Evolutionary conservation across 1,140 invertebrate species (phyloP).

Genomic region (Helicoverpa armigera): DNA sequence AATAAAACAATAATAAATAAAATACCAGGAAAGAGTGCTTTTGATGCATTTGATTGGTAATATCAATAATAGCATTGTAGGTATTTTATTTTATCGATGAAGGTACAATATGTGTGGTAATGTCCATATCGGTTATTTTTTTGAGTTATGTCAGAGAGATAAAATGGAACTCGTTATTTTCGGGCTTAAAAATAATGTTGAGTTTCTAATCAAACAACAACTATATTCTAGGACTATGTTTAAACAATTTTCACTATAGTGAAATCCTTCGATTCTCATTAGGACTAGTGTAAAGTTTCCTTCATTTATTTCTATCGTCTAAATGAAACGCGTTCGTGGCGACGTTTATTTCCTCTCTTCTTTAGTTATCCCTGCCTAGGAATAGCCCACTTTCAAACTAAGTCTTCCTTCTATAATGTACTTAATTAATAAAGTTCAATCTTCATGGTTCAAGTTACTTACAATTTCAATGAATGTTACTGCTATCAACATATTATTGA

Average conservation of each 20-base stretch:
- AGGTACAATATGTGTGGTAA: too few relatives aligned
- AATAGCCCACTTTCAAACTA: slow-evolving; percentile 22
- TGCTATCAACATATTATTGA: slow-evolving; percentile 13
- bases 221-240: not conserved
- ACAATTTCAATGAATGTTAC: slow-evolving; percentile 34
- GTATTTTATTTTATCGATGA: too few relatives aligned
- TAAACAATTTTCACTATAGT: not conserved
- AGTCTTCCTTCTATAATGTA: slow-evolving; percentile 24
- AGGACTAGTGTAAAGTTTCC: not conserved
- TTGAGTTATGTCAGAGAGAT: too few relatives aligned
- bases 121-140: too few relatives aligned
- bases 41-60: too few relatives aligned
- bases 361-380: not conserved
- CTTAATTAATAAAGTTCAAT: slow-evolving; percentile 38
- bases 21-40: too few relatives aligned
- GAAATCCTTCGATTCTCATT: not conserved
- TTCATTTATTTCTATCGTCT: not conserved
- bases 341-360: slow-evolving; percentile 23
- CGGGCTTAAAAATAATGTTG: too few relatives aligned
- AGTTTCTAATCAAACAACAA: too few relatives aligned
- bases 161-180: too few relatives aligned
- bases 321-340: not conserved
- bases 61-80: too few relatives aligned
- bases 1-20: too few relatives aligned
- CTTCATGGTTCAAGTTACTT: slow-evolving; percentile 36